These are phyloP conservation scores for Catocala fraxini DNA, from an alignment of 2,888 invertebrate species.

Conservation along the genomic window DNA sequence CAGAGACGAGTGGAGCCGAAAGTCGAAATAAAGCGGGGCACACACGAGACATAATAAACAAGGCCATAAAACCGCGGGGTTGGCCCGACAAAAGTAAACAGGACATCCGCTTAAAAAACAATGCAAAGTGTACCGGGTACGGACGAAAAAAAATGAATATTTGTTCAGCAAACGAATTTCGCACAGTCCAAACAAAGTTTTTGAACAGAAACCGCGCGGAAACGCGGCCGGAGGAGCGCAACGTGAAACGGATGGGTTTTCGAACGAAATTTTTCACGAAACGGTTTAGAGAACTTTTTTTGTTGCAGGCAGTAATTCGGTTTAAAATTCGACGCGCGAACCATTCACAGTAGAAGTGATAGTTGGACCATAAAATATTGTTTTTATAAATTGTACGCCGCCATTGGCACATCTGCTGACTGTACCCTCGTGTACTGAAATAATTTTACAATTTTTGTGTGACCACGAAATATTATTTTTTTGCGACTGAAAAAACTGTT, in stretches of 20 bases:
- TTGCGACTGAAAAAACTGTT: constrained; percentile 9
- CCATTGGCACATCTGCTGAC: constrained; percentile 23
- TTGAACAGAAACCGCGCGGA: constrained; percentile 65
- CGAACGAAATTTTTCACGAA: constrained; percentile 59
- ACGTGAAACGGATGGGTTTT: constrained; percentile 57
- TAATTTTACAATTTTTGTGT: constrained; percentile 28
- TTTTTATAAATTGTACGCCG: constrained; percentile 29
- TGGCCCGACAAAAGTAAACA: constrained; percentile 68
- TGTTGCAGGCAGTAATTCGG: constrained; percentile 47
- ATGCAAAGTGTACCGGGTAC: constrained; percentile 63
- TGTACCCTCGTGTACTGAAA: constrained; percentile 27
- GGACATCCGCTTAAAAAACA: constrained; percentile 75
- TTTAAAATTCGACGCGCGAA: constrained; percentile 52
- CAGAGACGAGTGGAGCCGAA: constrained; percentile 50
- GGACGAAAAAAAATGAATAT: constrained; percentile 66
- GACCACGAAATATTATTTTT: constrained; percentile 18
- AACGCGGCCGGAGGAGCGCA: constrained; percentile 50
- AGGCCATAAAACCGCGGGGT: constrained; percentile 60
- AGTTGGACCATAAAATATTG: constrained; percentile 27
- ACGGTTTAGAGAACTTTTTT: constrained; percentile 52
- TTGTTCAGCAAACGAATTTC: constrained; percentile 71
- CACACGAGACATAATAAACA: constrained; percentile 62
- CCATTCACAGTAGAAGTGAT: constrained; percentile 43
- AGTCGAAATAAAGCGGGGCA: constrained; percentile 48
- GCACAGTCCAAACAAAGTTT: constrained; percentile 69